A percentile compares a stretch with the other conserved stretches of the same genome.
Conservation (phyloP, 2,888 invertebrate genomes). For the Gnatocerus cornutus region DNA sequence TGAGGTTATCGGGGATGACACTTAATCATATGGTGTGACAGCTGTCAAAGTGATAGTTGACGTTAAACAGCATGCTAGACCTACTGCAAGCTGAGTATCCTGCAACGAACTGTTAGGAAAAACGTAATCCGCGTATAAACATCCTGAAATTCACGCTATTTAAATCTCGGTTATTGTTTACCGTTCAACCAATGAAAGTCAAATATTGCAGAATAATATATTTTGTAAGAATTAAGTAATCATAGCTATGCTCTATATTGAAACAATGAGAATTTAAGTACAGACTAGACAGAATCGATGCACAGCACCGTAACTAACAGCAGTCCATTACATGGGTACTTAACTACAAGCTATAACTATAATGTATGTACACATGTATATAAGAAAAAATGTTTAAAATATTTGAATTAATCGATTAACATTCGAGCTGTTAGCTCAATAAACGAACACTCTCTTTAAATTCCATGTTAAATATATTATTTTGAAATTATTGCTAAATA, state of each 20-base stretch:
- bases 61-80: not conserved
- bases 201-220: slow-evolving; percentile 49
- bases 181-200: slow-evolving; percentile 19
- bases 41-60: slow-evolving; percentile 28
- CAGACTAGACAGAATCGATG: slow-evolving; percentile 69
- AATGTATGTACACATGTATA: slow-evolving; percentile 40
- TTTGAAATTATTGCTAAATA: slow-evolving; percentile 33
- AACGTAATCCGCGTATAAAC: no score
- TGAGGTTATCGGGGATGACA: slow-evolving; percentile 19
- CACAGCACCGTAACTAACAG: slow-evolving; percentile 67
- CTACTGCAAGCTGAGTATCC: not conserved
- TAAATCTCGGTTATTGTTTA: no score
- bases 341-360: slow-evolving; percentile 59
- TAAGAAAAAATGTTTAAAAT: slow-evolving; percentile 37
- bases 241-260: slow-evolving; percentile 60
- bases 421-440: slow-evolving; percentile 30
- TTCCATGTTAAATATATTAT: slow-evolving; percentile 26
- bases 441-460: slow-evolving; percentile 15
- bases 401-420: slow-evolving; percentile 37
- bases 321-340: slow-evolving; percentile 65
- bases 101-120: no score
- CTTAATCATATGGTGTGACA: slow-evolving; percentile 10
- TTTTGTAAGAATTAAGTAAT: slow-evolving; percentile 58
- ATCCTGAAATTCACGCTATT: no score
- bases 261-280: slow-evolving; percentile 68